A percentile compares a stretch with the other conserved stretches of the same genome.
Conservation (phyloP, 2,797 vertebrate genomes). For the Leucoraja ocellata region DNA sequence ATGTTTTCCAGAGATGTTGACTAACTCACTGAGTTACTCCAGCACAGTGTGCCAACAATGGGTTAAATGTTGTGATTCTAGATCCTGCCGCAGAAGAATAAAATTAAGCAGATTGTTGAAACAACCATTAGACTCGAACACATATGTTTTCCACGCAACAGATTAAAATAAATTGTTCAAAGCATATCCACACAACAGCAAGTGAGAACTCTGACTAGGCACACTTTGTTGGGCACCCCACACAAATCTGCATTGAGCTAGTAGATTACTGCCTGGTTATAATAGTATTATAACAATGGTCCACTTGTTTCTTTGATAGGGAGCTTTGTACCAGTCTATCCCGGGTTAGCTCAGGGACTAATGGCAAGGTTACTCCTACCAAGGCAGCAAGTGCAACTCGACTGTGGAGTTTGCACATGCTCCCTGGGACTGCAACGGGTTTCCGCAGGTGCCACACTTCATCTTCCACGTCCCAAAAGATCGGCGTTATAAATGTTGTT, state of each 20-base stretch:
- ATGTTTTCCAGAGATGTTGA: no score
- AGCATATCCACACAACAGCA: not conserved
- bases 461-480: no score
- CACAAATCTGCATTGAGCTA: not conserved
- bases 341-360: no score
- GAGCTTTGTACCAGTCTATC: not conserved
- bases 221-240: not conserved
- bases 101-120: not conserved
- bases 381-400: not conserved
- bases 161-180: not conserved
- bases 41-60: no score
- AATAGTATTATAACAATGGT: not conserved
- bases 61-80: no score
- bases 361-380: not conserved
- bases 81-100: not conserved
- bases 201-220: not conserved
- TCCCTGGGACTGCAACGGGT: no score
- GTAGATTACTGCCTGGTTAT: not conserved
- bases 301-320: not conserved
- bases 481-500: no score
- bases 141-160: not conserved
- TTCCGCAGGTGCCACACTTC: no score
- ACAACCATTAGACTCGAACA: no score
- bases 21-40: no score
- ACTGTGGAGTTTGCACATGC: not conserved